Evolutionary conservation across 2,888 invertebrate species (phyloP).

Genomic region (Troides oblongomaculatus): DNA sequence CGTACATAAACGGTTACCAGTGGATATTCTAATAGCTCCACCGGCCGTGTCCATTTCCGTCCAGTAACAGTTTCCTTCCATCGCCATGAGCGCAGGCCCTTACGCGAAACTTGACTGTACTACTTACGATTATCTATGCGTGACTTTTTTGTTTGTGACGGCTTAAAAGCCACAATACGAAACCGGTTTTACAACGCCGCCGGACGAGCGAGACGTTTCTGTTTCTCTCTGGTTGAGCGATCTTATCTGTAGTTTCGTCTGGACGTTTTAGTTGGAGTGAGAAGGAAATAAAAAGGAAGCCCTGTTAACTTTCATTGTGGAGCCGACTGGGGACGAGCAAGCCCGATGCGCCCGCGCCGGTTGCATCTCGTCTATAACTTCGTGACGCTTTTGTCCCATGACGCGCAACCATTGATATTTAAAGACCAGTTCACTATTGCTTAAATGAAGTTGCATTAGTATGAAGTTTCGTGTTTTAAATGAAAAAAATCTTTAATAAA

Average conservation of each 20-base stretch:
- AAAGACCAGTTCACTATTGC: conserved; percentile 38
- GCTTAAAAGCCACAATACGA: conserved; percentile 63
- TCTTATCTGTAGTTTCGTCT: conserved; percentile 60
- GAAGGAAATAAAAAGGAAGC: conserved; percentile 47
- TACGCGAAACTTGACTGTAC: conserved; percentile 52
- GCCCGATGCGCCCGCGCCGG: conserved; percentile 60
- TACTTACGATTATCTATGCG: conserved; percentile 65
- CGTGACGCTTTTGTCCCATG: conserved; percentile 57
- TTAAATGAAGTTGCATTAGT: conserved; percentile 4
- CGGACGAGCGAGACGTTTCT: conserved; percentile 62
- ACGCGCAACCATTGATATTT: conserved; percentile 69
- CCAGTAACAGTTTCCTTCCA: conserved; percentile 71
- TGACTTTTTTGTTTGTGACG: conserved; percentile 65
- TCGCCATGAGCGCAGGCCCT: conserved; percentile 46
- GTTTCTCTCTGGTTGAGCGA: conserved; percentile 75
- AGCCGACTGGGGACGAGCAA: conserved; percentile 54
- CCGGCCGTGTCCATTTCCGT: conserved; percentile 66
- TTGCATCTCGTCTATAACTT: conserved; percentile 43
- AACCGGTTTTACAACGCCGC: conserved; percentile 64
- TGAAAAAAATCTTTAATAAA: not conserved
- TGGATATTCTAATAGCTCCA: conserved; percentile 47
- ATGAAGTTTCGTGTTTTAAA: not conserved
- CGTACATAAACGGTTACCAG: conserved; percentile 45
- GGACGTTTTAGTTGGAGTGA: conserved; percentile 44
- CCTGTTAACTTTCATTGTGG: conserved; percentile 39